Base-by-base conservation (phyloP, 2,797 vertebrate species). In the Sandelia bainsii region DNA sequence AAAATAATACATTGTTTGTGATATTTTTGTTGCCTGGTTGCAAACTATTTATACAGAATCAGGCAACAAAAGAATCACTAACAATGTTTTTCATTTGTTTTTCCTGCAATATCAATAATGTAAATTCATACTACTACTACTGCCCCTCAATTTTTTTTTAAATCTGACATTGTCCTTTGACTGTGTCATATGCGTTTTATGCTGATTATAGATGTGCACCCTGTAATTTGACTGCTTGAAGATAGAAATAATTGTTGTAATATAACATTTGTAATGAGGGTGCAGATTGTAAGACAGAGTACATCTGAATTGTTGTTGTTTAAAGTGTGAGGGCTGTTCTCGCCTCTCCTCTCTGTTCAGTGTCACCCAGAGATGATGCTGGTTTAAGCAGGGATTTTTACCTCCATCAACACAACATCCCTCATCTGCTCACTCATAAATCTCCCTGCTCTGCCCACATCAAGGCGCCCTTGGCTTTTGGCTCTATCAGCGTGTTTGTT, bases 391-490 rank as follows among this genome's bases (percentile, higher is more conserved):
- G 67, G 69, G 78, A 80, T 82, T 82, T 80, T 69, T 32, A 22
- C 57, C 53, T 52, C 70, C 56, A 49, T 66, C 29, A 50, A 52
- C 51, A 42, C 52, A 53, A 62, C 71, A 53, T 81, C 59, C 49
- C 45, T 80, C 68, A 75, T 80, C 71, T 53, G 50, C 77, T 77
- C 73, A n/a, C 75, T 81, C 83, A 74, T 85, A 77, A 86, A 85
- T 87, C 79, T 86, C 76, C 75, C 60, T 32, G 60, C 57, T 83
- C 69, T 51, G 29, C 69, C 71, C 77, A 81, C 67, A 62, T 86
- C 67, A 32, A 81, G 48, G 57, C 51, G 46, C 46, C 73, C 81
- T 85, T 79, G 75, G 64, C 29, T 79, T 79, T 80, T 77, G 65
- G 75, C 61, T 66, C 71, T 62, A 57, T 73, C 72, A 66, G 44